Evolutionary conservation across 2,888 invertebrate genomes (phyloP).

Genomic region (Drosophila peninsularis): DNA sequence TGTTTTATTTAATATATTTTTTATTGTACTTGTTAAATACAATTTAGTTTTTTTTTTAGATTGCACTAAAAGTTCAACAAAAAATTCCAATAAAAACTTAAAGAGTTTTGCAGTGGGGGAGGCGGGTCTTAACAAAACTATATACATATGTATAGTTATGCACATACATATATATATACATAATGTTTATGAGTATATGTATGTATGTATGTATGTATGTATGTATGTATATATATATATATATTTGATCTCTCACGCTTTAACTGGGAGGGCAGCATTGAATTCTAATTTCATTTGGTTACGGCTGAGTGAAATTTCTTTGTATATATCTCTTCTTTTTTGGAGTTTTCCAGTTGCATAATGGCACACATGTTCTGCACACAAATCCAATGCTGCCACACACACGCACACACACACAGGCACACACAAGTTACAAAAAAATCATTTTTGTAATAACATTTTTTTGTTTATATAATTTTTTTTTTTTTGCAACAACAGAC

Average conservation of each 20-base stretch:
- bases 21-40: conserved; percentile 20
- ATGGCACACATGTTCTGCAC: conserved; percentile 47
- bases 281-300: conserved; percentile 48
- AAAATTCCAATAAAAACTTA: conserved; percentile 21
- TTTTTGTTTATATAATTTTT: background rate
- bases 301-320: conserved; percentile 35
- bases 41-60: conserved; percentile 9
- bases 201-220: conserved; percentile 1
- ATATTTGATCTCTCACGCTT: conserved; percentile 10
- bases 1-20: conserved; percentile 26
- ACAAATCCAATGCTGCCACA: conserved; percentile 45
- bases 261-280: conserved; percentile 46
- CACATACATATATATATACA: conserved; percentile 12
- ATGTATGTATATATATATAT: conserved; percentile 17
- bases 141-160: conserved; percentile 15
- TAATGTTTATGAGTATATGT: conserved; percentile 13
- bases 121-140: conserved; percentile 14
- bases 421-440: conserved; percentile 51
- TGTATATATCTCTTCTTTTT: conserved; percentile 12
- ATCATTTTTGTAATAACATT: conserved; percentile 48
- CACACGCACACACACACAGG: conserved; percentile 17
- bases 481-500: conserved; percentile 61
- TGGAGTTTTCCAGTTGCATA: conserved; percentile 47
- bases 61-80: conserved; percentile 28
- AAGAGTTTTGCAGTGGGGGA: conserved; percentile 4